These are phyloP conservation scores for Aplochiton taeniatus DNA, from an alignment of 2,797 vertebrate species.

Conservation along the genomic window DNA sequence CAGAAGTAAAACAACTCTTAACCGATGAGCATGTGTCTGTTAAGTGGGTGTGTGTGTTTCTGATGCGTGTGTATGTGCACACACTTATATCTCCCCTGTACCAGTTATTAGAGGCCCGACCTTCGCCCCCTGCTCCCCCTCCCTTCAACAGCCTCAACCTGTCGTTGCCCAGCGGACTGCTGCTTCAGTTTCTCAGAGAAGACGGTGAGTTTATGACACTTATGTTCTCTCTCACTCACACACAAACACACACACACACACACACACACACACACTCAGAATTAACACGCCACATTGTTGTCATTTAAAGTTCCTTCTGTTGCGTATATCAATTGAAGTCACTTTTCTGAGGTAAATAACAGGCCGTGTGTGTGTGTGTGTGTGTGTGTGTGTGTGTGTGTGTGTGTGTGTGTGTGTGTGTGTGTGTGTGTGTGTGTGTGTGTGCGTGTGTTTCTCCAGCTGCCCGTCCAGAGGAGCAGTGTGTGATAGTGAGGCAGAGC, in stretches of 20 bases:
- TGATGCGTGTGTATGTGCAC: conserved; percentile 8
- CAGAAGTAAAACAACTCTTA: no score
- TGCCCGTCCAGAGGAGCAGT: conserved; percentile 31
- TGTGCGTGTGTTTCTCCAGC: conserved; percentile 32
- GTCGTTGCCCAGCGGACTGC: conserved; percentile 84
- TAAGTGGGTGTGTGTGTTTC: no score
- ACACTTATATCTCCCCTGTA: not conserved
- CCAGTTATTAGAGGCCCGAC: conserved; percentile 29
- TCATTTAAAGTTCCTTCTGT: no score
- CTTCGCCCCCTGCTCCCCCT: conserved; percentile 1
- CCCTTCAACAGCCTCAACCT: conserved; percentile 76
- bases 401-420: conserved; percentile 7
- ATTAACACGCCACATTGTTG: no score
- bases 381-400: not conserved
- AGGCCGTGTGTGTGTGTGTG: not conserved
- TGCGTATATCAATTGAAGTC: no score
- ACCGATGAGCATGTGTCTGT: no score
- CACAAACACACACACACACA: not conserved
- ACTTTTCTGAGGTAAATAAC: no score
- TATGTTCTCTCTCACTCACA: no score
- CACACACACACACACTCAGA: not conserved
- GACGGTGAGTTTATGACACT: conserved; percentile 73
- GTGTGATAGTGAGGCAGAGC: conserved; percentile 82
- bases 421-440: conserved; percentile 17
- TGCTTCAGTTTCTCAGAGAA: conserved; percentile 77